Conservation (phyloP, 1,140 invertebrate species). For the Drosophila funebris region DNA sequence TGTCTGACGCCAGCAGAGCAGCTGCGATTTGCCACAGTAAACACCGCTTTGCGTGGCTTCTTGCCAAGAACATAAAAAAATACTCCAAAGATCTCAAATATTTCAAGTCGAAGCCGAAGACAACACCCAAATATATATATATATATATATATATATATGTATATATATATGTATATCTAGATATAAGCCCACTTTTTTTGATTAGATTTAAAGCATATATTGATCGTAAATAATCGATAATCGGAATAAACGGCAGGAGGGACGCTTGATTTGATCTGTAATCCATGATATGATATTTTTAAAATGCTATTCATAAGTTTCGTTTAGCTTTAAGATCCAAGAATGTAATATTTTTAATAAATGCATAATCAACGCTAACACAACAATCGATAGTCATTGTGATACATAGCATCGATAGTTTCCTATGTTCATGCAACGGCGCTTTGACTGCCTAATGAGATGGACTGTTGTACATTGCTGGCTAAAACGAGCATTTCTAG, state of each 20-base stretch:
- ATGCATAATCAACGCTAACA: conserved; percentile 32
- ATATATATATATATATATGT: background rate
- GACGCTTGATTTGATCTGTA: conserved; percentile 13
- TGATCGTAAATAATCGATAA: conserved; percentile 17
- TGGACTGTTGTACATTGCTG: too few species aligned
- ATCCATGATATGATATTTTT: conserved; percentile 49
- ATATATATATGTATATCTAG: background rate
- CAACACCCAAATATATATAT: background rate
- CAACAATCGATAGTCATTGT: too few species aligned
- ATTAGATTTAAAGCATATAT: conserved; percentile 9
- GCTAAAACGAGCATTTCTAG: too few species aligned
- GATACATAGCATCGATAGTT: too few species aligned
- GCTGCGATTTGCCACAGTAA: background rate
- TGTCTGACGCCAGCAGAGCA: conserved; percentile 31
- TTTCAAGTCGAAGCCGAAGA: background rate
- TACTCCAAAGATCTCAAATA: conserved; percentile 3
- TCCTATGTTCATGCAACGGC: too few species aligned
- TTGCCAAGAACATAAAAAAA: background rate
- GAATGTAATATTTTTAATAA: conserved; percentile 70
- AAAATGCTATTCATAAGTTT: conserved; percentile 24
- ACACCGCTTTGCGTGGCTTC: background rate
- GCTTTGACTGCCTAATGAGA: too few species aligned
- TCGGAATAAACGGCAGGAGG: background rate
- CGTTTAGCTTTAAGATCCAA: conserved; percentile 36
- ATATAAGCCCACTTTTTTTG: conserved; percentile 13